phyloP scores from a whole-genome alignment of 2,113 vertebrate species.

The Cranoglanis bouderius region DNA sequence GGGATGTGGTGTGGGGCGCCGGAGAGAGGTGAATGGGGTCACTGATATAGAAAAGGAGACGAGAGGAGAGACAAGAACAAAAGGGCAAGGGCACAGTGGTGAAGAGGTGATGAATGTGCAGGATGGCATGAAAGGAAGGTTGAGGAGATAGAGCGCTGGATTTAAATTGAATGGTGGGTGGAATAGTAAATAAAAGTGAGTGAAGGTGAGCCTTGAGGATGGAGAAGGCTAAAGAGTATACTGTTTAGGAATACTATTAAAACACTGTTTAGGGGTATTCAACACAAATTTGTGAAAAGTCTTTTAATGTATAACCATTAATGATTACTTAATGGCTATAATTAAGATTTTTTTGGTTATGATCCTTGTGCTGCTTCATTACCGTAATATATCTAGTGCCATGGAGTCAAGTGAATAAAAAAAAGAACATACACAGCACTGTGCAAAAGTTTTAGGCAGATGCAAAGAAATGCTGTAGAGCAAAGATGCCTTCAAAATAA shows the following conservation, averaged over 20 bases:
- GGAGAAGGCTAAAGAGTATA: not conserved
- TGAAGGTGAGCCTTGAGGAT: not conserved
- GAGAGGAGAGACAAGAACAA: conserved; percentile 36
- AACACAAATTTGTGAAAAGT: not conserved
- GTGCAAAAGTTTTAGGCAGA: too few species aligned
- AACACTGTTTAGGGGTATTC: not conserved
- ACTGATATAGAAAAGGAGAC: conserved; percentile 22
- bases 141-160: conserved; percentile 8
- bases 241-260: not conserved
- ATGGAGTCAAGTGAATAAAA: not conserved
- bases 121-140: conserved; percentile 28
- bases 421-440: too few species aligned
- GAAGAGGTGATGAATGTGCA: conserved; percentile 40
- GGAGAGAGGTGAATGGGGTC: conserved; percentile 26
- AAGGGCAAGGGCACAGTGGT: conserved; percentile 19
- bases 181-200: conserved; percentile 29
- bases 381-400: not conserved
- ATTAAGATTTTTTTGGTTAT: not conserved
- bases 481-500: too few species aligned
- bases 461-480: too few species aligned
- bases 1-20: not conserved
- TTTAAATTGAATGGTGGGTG: not conserved
- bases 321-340: not conserved
- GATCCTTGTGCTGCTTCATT: not conserved
- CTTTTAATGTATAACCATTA: not conserved